These are phyloP conservation scores for Boloria selene DNA, from an alignment of 2,888 invertebrate species.

Conservation along the genomic window DNA sequence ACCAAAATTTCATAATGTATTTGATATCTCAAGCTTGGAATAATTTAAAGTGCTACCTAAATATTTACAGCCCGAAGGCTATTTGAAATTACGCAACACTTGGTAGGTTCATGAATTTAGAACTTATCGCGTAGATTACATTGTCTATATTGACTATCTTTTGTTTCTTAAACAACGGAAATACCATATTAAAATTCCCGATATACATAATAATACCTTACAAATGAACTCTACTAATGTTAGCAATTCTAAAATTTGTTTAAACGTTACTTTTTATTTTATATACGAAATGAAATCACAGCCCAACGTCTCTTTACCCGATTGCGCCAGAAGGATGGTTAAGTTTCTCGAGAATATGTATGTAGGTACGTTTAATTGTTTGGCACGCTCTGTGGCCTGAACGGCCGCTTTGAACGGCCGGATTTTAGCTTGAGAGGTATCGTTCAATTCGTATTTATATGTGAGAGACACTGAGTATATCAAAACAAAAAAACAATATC, in stretches of 20 bases:
- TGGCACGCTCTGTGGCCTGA: too few relatives aligned
- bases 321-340: too few relatives aligned
- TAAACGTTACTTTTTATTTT: background rate
- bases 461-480: too few relatives aligned
- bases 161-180: slow-evolving; percentile 57
- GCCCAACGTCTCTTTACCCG: too few relatives aligned
- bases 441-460: too few relatives aligned
- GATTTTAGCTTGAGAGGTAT: too few relatives aligned
- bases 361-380: too few relatives aligned
- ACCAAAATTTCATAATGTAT: background rate
- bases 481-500: too few relatives aligned
- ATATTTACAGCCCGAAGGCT: slow-evolving; percentile 3
- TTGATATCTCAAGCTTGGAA: background rate
- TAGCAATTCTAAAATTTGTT: background rate
- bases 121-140: slow-evolving; percentile 67
- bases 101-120: slow-evolving; percentile 8
- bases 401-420: too few relatives aligned
- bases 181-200: slow-evolving; percentile 42
- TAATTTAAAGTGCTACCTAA: background rate
- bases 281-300: too few relatives aligned
- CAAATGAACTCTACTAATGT: background rate
- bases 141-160: slow-evolving; percentile 65
- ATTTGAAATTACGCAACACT: slow-evolving; percentile 11
- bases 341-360: too few relatives aligned
- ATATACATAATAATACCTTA: background rate